A percentile compares a stretch with the other conserved stretches of the same genome.
Evolutionary conservation across 2,797 vertebrate species (phyloP).

Genomic region (Falco novaeseelandiae): DNA sequence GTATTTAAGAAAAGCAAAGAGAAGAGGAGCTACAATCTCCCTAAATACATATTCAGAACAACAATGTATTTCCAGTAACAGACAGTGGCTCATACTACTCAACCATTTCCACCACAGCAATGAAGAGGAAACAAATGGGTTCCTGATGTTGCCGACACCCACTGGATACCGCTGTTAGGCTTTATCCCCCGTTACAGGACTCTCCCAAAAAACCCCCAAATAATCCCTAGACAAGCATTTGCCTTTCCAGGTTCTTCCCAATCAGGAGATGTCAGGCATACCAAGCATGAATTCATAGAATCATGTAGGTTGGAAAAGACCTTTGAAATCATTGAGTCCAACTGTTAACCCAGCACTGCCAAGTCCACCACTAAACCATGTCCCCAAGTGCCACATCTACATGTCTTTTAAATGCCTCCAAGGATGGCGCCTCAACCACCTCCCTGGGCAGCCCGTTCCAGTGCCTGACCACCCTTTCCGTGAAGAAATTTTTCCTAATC

Average conservation of each 20-base stretch:
- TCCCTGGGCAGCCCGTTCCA: too few species aligned
- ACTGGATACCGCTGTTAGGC: not conserved
- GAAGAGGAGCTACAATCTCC: not conserved
- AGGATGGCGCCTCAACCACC: too few species aligned
- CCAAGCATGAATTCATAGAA: too few species aligned
- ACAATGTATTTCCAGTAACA: not conserved
- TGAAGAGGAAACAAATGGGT: not conserved
- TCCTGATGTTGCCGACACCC: not conserved
- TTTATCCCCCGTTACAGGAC: not conserved
- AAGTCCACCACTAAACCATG: too few species aligned
- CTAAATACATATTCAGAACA: not conserved
- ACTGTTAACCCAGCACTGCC: too few species aligned
- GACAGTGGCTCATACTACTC: not conserved
- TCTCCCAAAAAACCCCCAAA: not conserved
- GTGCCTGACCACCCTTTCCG: too few species aligned
- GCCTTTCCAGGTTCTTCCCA: not conserved
- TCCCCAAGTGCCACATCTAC: too few species aligned
- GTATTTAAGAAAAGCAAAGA: not conserved
- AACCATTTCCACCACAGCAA: not conserved
- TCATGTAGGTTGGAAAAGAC: too few species aligned
- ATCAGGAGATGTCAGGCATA: not conserved
- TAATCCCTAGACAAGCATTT: not conserved
- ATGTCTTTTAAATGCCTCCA: too few species aligned
- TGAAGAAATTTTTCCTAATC: too few species aligned
- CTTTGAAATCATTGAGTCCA: too few species aligned